Percentiles rank a stretch among this genome's conserved stretches.
These are phyloP conservation scores for Eclectus roratus DNA, from an alignment of 2,113 vertebrate genomes.

Conservation along the genomic window DNA sequence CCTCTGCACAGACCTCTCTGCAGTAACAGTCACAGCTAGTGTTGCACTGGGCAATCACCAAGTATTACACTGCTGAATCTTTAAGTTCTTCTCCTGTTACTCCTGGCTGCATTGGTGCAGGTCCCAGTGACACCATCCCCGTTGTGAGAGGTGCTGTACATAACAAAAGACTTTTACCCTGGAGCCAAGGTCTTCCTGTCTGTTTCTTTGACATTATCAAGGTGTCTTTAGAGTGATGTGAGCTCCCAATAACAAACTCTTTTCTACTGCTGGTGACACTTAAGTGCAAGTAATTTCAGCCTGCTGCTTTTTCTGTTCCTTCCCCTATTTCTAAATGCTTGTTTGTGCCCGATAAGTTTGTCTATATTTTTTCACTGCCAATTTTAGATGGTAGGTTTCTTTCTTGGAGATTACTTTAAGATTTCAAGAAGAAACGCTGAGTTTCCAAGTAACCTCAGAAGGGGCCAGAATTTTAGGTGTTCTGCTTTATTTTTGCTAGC, in stretches of 20 bases:
- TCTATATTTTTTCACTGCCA: not conserved
- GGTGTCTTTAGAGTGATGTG: not conserved
- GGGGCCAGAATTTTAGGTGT: not conserved
- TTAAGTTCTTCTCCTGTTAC: not conserved
- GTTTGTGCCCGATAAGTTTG: not conserved
- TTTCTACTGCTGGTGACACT: not conserved
- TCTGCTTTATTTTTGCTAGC: not conserved
- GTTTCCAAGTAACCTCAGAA: not conserved
- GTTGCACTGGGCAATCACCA: not conserved
- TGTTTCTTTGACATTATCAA: not conserved
- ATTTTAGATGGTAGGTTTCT: not conserved
- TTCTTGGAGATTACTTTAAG: not conserved
- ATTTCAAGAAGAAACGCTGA: not conserved
- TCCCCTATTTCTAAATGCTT: not conserved
- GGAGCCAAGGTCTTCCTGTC: not conserved
- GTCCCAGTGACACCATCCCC: not conserved
- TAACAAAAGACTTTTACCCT: not conserved
- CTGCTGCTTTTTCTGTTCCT: not conserved
- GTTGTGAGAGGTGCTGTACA: not conserved
- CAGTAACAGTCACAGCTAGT: not conserved
- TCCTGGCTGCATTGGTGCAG: not conserved
- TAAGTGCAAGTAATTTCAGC: not conserved
- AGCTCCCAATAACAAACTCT: not conserved
- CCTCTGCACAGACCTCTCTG: accelerated
- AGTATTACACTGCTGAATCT: not conserved